These are phyloP conservation scores for Pampus argenteus DNA, from an alignment of 2,797 vertebrate genomes.

Conservation along the genomic window DNA sequence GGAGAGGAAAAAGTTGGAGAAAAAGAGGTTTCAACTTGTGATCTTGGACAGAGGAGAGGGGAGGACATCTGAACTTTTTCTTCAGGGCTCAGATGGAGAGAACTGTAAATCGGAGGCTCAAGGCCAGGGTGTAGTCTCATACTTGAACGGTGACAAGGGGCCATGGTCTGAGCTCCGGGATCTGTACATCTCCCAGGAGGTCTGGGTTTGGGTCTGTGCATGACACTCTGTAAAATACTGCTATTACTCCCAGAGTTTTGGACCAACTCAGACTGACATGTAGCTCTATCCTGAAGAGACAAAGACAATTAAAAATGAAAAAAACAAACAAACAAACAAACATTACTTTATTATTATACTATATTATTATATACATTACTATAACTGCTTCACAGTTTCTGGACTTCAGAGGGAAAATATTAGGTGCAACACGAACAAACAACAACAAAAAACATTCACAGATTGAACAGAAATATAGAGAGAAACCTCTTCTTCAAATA, in stretches of 20 bases:
- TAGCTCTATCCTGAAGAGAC: conserved; percentile 40
- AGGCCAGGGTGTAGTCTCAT: conserved; percentile 14
- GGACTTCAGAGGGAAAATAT: background rate
- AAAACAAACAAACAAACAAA: background rate
- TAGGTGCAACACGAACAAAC: background rate
- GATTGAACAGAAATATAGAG: background rate
- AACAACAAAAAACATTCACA: background rate
- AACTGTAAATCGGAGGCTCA: conserved; percentile 22
- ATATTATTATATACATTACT: no score
- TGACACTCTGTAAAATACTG: conserved; percentile 51
- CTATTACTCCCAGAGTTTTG: conserved; percentile 46
- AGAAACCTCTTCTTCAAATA: background rate
- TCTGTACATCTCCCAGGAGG: conserved; percentile 43
- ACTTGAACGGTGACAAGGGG: conserved; percentile 41
- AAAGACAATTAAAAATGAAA: conserved; percentile 19
- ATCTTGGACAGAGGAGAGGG: conserved; percentile 48
- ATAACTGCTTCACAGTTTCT: background rate
- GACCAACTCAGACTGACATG: conserved; percentile 30
- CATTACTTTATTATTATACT: no score
- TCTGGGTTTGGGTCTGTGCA: conserved; percentile 47
- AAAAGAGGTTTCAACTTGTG: conserved; percentile 31
- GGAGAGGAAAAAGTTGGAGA: conserved; percentile 46
- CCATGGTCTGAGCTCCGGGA: conserved; percentile 34
- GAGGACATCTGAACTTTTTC: conserved; percentile 65
- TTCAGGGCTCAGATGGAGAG: conserved; percentile 26